phyloP scores from a whole-genome alignment of 2,888 invertebrate genomes.

The Callinectes sapidus region DNA sequence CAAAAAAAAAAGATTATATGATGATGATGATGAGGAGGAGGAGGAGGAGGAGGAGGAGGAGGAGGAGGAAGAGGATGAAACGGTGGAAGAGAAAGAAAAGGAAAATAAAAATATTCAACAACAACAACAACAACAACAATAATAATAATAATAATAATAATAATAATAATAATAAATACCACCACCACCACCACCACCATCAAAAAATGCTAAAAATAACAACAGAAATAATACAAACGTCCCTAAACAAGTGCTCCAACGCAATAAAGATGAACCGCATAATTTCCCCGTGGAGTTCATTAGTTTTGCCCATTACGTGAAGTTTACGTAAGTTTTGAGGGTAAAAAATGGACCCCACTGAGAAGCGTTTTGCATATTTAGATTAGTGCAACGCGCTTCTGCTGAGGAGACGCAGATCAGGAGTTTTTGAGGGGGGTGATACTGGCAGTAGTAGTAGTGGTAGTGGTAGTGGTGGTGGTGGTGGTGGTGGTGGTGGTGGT shows the following conservation, averaged over 20 bases:
- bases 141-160: no score
- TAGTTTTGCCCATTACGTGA: not conserved
- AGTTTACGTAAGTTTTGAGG: slow-evolving; percentile 1
- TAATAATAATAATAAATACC: no score
- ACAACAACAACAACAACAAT: no score
- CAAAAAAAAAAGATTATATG: not conserved
- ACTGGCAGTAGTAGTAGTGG: not conserved
- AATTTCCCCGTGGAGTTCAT: not conserved
- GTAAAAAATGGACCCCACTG: not conserved
- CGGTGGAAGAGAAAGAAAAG: not conserved
- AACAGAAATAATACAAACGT: not conserved
- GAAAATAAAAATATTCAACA: not conserved
- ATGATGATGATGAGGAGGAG: no score
- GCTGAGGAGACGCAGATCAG: not conserved
- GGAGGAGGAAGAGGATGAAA: not conserved
- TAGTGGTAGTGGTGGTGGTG: not conserved
- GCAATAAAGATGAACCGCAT: slow-evolving; percentile 1
- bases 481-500: not conserved
- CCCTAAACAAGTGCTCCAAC: not conserved
- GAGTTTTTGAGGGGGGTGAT: not conserved
- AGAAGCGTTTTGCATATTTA: not conserved
- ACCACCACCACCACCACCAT: not conserved
- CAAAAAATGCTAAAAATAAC: not conserved
- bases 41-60: no score
- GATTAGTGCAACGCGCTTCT: not conserved